Base-by-base conservation (phyloP, 2,888 invertebrate species). In the Sicus ferrugineus region DNA sequence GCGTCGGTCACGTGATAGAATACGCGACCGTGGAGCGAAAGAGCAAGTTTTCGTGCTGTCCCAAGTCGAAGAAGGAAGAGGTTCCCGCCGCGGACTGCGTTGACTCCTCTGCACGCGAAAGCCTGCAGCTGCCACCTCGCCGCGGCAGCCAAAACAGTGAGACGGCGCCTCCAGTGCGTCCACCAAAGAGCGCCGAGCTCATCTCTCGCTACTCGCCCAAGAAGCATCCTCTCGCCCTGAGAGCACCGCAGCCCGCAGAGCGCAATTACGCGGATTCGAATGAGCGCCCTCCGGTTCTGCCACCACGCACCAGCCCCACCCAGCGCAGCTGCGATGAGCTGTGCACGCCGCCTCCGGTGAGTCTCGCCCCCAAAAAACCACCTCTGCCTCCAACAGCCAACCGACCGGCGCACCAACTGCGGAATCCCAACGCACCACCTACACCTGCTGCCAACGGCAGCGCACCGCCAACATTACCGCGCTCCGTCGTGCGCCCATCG, bases 21-120 rank as follows among this genome's bases (percentile, higher is more conserved):
- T 92, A 92, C 78, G 89, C 91, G 0, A 92, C 92, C 1, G 89
- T 92, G 4, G 91, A 92, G 81, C 87, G 92, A 54, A 91, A 91
- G 85, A 89, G 90, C 68, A 89, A 91, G 81, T 92, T 92, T 80
- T 91, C 91, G 2, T 92, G 91, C 79, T 92, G 91, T 78, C 89
- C 89, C 67, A 90, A 88, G 83, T 88, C 84, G 50, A 88, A 87
- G 58, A 88, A 88, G 68, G 87, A 85, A 19, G 88, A 88, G 48
- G 84, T 88, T 79, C 79, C 81, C 30, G 26, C 67, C n/a, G 69
- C 63, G 16, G 50, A 61, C 4, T 14, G 16, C 3, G 64, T 50
- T 26, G 63, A 70, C 16, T 9, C 68, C 19, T 58, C 54, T 26
- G 16, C 34, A 26, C 6, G 38, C 3, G 16, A 16, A 7, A 66